These are phyloP conservation scores for Ormyrus nitidulus DNA, from an alignment of 2,888 invertebrate genomes.

Conservation along the genomic window DNA sequence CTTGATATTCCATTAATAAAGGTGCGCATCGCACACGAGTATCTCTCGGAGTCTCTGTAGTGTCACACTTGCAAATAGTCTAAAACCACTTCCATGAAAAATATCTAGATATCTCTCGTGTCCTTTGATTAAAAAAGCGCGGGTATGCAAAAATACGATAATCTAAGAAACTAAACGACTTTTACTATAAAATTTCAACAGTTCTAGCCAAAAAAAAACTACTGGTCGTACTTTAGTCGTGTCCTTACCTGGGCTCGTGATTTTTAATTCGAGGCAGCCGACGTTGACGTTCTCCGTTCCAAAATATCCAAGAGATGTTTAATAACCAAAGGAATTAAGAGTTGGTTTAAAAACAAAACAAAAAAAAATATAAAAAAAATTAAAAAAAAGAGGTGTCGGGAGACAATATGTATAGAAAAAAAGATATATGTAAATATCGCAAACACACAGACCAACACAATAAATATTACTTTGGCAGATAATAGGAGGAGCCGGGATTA, in stretches of 20 bases:
- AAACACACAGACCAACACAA: constrained; percentile 61
- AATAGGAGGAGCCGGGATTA: constrained; percentile 53
- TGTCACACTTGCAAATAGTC: constrained; percentile 58
- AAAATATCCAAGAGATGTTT: constrained; percentile 40
- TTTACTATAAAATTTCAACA: constrained; percentile 56
- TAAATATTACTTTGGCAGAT: constrained; percentile 65
- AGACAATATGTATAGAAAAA: constrained; percentile 50
- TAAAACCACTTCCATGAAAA: constrained; percentile 55
- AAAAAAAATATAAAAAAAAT: constrained; percentile 41
- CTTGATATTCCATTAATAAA: constrained; percentile 11
- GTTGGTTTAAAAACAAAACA: not conserved
- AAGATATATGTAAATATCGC: constrained; percentile 57
- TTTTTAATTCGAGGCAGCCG: constrained; percentile 13
- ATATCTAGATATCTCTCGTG: constrained; percentile 49
- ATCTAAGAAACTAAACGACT: constrained; percentile 56
- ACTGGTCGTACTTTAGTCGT: constrained; percentile 46
- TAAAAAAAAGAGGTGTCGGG: constrained; percentile 3
- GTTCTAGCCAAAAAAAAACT: constrained; percentile 55
- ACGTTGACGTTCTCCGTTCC: constrained; percentile 18
- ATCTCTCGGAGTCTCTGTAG: constrained; percentile 24
- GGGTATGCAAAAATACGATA: constrained; percentile 54
- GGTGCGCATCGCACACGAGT: constrained; percentile 13
- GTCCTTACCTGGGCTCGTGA: constrained; percentile 50
- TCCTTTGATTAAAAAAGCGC: constrained; percentile 55
- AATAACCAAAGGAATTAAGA: constrained; percentile 22